Conservation (phyloP, 2,113 vertebrate species). For the Brachypodius melanocephalos region DNA sequence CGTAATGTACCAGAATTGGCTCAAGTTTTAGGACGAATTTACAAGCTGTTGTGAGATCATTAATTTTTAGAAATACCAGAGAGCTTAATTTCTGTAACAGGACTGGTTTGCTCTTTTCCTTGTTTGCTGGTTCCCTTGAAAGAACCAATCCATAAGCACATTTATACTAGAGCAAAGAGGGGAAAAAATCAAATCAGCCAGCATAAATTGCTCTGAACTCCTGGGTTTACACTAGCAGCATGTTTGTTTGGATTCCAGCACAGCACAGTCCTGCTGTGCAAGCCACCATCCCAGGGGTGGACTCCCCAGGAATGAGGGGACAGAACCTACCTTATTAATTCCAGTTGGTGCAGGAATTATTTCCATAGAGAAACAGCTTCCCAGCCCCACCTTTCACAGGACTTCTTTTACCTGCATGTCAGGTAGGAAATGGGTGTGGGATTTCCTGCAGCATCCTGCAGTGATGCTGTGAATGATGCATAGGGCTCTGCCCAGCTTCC, state of each 20-base stretch:
- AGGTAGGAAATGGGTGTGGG: neutral
- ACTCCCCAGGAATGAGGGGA: neutral
- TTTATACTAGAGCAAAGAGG: neutral
- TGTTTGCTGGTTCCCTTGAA: neutral
- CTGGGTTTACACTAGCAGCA: neutral
- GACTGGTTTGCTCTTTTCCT: neutral
- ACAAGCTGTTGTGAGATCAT: neutral
- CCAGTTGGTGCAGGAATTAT: neutral
- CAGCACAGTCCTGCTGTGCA: neutral
- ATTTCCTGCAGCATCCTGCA: neutral
- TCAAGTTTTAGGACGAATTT: neutral
- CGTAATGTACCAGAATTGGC: neutral
- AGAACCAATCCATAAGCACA: neutral
- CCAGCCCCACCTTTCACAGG: neutral
- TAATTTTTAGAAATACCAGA: neutral
- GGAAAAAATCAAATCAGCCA: neutral
- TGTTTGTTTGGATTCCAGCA: neutral
- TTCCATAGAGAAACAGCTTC: neutral
- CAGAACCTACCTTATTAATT: neutral
- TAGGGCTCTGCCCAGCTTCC: neutral
- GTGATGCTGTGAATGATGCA: neutral
- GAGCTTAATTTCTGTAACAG: neutral
- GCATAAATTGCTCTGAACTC: neutral
- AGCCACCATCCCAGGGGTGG: neutral
- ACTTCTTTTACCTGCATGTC: neutral